These are phyloP conservation scores for Parnassius apollo DNA, from an alignment of 2,888 invertebrate genomes.

Conservation along the genomic window DNA sequence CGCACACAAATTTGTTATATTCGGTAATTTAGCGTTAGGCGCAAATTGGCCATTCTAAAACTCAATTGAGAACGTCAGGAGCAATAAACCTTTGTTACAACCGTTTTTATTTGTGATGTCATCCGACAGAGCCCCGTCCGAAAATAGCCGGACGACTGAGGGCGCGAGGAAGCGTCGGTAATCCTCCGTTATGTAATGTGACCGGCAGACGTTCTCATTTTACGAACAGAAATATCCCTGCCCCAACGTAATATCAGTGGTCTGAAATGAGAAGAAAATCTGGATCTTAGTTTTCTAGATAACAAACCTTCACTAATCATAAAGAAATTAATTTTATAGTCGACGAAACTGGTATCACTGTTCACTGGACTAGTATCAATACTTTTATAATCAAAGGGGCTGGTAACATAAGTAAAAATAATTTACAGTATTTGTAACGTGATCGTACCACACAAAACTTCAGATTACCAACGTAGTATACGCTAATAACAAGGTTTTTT, in stretches of 20 bases:
- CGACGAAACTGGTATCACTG: no score
- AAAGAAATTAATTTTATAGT: no score
- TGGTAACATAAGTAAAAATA: no score
- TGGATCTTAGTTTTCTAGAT: no score
- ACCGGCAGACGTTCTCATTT: conserved; percentile 59
- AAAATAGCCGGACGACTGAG: conserved; percentile 29
- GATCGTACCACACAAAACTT: no score
- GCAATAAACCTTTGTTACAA: conserved; percentile 17
- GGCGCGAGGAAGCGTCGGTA: conserved; percentile 34
- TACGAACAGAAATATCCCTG: conserved; percentile 54
- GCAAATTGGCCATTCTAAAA: conserved; percentile 11
- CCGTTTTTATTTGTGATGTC: conserved; percentile 14
- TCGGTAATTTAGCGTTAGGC: conserved; percentile 1
- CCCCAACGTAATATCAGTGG: conserved; percentile 27
- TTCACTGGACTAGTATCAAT: no score
- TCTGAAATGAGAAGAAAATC: background rate
- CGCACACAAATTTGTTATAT: conserved; percentile 4
- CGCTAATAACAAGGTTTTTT: no score
- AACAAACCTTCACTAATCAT: no score
- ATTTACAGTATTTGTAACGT: no score
- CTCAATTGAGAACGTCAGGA: conserved; percentile 9
- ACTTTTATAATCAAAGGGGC: no score
- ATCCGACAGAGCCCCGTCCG: conserved; percentile 6
- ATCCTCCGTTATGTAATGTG: conserved; percentile 48
- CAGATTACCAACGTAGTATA: no score